Evolutionary conservation across 2,888 invertebrate species (phyloP).

Genomic region (Helleia helle): DNA sequence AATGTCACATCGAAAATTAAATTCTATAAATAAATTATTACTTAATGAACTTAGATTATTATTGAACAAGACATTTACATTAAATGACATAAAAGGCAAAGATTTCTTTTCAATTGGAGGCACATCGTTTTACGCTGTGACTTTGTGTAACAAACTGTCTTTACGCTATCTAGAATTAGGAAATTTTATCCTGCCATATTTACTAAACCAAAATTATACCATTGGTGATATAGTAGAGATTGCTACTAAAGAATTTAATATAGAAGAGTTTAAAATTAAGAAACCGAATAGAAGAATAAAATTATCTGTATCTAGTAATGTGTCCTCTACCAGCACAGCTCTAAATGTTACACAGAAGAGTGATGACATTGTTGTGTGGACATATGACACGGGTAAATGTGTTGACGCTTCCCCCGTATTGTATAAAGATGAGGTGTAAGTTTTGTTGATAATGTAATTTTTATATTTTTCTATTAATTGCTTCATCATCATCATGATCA

Average conservation of each 20-base stretch:
- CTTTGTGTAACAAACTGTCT: slow-evolving; percentile 75
- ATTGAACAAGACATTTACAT: slow-evolving; percentile 33
- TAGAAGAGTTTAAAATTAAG: too few species aligned
- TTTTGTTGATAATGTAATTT: too few species aligned
- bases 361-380: slow-evolving; percentile 63
- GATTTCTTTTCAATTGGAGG: slow-evolving; percentile 79
- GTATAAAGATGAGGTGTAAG: slow-evolving; percentile 35
- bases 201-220: slow-evolving; percentile 61
- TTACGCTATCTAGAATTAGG: slow-evolving; percentile 45
- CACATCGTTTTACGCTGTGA: slow-evolving; percentile 79
- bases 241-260: slow-evolving; percentile 35
- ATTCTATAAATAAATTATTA: slow-evolving; percentile 31
- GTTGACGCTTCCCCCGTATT: slow-evolving; percentile 84
- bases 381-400: slow-evolving; percentile 82
- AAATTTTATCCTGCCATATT: slow-evolving; percentile 66
- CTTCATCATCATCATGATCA: too few species aligned
- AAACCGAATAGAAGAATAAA: slow-evolving; percentile 34
- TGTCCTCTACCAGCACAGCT: slow-evolving; percentile 14
- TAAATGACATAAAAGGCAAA: slow-evolving; percentile 45
- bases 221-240: slow-evolving; percentile 45
- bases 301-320: slow-evolving; percentile 25
- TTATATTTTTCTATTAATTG: too few species aligned
- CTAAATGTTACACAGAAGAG: slow-evolving; percentile 24
- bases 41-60: slow-evolving; percentile 38
- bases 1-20: slow-evolving; percentile 27